Base-by-base conservation (phyloP, 2,888 invertebrate species). In the Cheilosia impressa region DNA sequence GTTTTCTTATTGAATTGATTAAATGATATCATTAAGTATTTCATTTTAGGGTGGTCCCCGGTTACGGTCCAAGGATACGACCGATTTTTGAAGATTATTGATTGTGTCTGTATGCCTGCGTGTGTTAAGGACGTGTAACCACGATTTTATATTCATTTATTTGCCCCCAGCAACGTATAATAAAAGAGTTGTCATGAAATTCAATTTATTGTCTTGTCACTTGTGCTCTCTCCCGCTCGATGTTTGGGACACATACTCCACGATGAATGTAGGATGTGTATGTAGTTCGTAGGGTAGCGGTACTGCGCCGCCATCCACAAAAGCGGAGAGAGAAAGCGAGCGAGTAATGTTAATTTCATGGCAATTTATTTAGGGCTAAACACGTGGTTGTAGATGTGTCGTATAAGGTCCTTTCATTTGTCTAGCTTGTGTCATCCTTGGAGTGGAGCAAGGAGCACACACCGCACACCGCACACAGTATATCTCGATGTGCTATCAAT, bases 141-240 rank as follows among this genome's bases (percentile, higher is more conserved):
- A 69, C 73, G 66, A 83, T 78, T 75, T 58, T 73, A 75, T 84
- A 84, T 79, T 84, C 75, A 84, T 79, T 79, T 79, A 63, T 84
- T 84, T 79, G 83, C 60, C 53, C 66, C 65, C 60, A 47, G 41
- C 65, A 80, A 22, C 19, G 5, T 22, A 22, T 22, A 58, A 38
- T 69, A 84, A 84, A 85, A 85, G 80, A 85, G 84, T 85, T 85
- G 84, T 85, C 84, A 85, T 85, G 80, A 75, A 85, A 85, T 71
- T 85, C 84, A 85, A 85, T 85, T 85, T 85, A 85, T 85, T 80
- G 71, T 85, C 80, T 66, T 85, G 84, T 85, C 84, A 85, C 84
- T 85, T 80, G 75, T 79, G 72, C 69, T 47, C 47, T 31, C 13
- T n/a, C 5, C 34, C 55, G 41, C 52, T 66, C 50, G 57, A 66